Evolutionary conservation across 2,113 vertebrate genomes (phyloP), one percentile per base, ranked within the genome.

Genomic region (Anarrhichthys ocellatus): DNA sequence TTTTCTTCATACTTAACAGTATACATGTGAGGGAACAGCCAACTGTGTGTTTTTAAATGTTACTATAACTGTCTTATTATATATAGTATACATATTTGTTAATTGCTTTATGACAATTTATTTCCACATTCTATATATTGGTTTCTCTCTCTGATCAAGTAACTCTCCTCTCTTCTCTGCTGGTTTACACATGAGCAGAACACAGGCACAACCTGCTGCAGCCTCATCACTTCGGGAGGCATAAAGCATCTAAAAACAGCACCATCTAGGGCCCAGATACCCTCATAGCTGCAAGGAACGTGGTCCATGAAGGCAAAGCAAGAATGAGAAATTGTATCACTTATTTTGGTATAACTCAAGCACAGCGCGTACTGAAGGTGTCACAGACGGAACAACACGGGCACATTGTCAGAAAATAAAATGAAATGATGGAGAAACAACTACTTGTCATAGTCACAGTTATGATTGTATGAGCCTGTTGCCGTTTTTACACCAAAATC

Each of bases 201-300:
- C 14, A 44, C 48, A 54, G 63, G 13, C 24, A 22, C 42, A 77
- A 15, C 14, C 24, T 76, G 24, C 29, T 63, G 64, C 64, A 73
- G 54, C 73, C 50, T 50, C 18, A 36, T 18, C 9, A 22, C 20
- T 38, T 27, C 13, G 2, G 10, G 13, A 48, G 34, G 3, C 32
- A 50, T 17, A 14, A 29, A 72, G 24, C 20, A n/a, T 70, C 73
- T 81, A n/a, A 79, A 83, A 87, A 86, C 84, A 91, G 91, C 90
- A 29, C 92, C 93, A 90, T 91, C 93, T 92, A 92, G 88, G 22
- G 93, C n/a, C 65, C 69, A 81, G 11, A 83, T 29, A 15, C 13
- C 6, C 0, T 27, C 70, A 91, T 73, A 74, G 73, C 87, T 63
- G 44, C 73, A 70, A 68, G 18, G 17, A 52, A 1, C 27, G 44